These are phyloP conservation scores for Anomalospiza imberbis DNA, from an alignment of 2,797 vertebrate species.

Conservation along the genomic window DNA sequence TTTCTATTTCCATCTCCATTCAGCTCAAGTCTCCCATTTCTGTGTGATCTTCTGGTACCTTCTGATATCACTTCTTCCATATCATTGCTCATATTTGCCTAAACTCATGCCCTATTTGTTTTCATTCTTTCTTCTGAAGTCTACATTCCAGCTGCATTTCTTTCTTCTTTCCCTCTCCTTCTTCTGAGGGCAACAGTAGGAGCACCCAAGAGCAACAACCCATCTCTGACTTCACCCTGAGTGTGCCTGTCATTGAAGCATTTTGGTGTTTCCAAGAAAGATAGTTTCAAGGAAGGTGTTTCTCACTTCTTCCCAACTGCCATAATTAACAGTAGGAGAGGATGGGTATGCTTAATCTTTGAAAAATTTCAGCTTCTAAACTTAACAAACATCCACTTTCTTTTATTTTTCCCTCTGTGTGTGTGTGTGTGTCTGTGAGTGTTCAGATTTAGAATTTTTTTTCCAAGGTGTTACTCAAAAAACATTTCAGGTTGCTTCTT, in stretches of 20 bases:
- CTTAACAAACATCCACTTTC: background rate
- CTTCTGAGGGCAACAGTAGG: background rate
- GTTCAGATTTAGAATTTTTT: background rate
- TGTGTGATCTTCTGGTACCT: background rate
- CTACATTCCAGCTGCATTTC: background rate
- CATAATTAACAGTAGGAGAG: background rate
- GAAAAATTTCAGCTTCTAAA: background rate
- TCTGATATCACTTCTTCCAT: background rate
- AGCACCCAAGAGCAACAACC: accelerated
- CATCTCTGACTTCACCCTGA: background rate
- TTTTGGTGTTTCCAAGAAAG: background rate
- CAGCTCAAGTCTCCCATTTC: background rate
- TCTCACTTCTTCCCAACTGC: background rate
- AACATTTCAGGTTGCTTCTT: background rate
- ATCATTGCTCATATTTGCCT: background rate
- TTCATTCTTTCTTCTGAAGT: background rate
- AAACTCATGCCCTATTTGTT: background rate
- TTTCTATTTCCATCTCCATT: background rate
- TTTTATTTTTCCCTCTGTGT: background rate
- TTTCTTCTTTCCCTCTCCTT: background rate
- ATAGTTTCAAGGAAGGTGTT: background rate
- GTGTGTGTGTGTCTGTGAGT: background rate
- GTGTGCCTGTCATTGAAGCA: accelerated
- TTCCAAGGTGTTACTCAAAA: background rate
- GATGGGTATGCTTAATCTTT: background rate